Conservation (phyloP, 1,140 invertebrate species). For the Drosophila eugracilis region DNA sequence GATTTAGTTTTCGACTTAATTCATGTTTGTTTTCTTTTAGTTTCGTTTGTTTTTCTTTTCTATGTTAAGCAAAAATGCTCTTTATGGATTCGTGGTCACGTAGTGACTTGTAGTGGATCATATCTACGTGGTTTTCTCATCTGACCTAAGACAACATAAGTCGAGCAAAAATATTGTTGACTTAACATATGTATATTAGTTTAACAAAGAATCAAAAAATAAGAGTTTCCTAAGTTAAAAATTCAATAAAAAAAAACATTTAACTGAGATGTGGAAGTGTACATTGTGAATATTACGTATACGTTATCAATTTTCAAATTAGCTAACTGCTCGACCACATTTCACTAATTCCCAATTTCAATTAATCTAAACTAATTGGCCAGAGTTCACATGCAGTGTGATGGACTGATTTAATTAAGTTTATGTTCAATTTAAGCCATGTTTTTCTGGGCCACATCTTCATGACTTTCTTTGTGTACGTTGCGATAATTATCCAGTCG, state of each 20-base stretch:
- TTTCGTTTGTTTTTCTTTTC: slow-evolving; percentile 7
- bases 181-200: neutral
- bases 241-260: neutral
- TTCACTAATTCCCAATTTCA: slow-evolving; percentile 5
- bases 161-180: neutral
- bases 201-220: neutral
- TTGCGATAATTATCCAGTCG: slow-evolving; percentile 29
- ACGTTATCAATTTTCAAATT: neutral
- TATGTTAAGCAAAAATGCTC: neutral
- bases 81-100: slow-evolving; percentile 36
- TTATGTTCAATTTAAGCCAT: slow-evolving; percentile 24
- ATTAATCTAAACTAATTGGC: slow-evolving; percentile 6
- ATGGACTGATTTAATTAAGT: slow-evolving; percentile 32
- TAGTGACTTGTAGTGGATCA: slow-evolving; percentile 20
- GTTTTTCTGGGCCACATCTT: slow-evolving; percentile 32
- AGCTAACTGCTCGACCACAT: neutral
- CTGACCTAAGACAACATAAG: slow-evolving; percentile 22
- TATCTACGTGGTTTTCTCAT: slow-evolving; percentile 23
- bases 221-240: neutral
- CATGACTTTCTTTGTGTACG: slow-evolving; percentile 25
- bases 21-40: slow-evolving; percentile 21
- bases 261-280: neutral
- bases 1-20: slow-evolving; percentile 22
- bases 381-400: neutral
- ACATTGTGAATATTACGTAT: neutral